phyloP scores from a whole-genome alignment of 1,140 invertebrate species.

The Brachystomella parvula region DNA sequence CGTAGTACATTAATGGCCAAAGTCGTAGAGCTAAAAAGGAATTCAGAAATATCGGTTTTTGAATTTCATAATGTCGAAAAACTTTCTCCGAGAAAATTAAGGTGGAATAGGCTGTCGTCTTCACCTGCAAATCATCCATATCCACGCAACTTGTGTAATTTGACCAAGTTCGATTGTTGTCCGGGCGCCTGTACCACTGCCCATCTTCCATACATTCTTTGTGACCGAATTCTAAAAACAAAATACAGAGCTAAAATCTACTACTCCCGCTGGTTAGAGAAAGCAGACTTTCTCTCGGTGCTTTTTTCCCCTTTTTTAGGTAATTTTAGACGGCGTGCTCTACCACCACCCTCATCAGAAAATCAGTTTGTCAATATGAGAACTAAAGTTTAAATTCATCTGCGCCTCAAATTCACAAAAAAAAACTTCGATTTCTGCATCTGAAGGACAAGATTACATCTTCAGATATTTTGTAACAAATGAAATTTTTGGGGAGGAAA shows the following conservation, averaged over 20 bases:
- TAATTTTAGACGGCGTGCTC: background rate
- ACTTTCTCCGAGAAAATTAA: background rate
- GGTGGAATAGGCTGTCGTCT: background rate
- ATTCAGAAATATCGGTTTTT: background rate
- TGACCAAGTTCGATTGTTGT: slow-evolving; percentile 45
- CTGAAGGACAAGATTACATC: background rate
- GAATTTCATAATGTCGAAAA: background rate
- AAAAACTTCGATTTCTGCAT: background rate
- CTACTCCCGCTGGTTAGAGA: no score
- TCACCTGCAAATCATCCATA: slow-evolving; percentile 46
- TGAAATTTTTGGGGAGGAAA: background rate
- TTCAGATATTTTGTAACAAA: background rate
- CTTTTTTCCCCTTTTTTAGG: background rate
- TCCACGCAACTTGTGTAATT: slow-evolving; percentile 52
- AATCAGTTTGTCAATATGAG: background rate
- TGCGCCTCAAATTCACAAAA: background rate
- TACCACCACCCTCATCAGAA: background rate
- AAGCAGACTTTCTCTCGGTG: background rate
- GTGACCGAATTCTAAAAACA: slow-evolving; percentile 18
- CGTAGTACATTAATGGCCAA: background rate
- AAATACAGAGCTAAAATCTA: background rate
- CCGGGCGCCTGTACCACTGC: slow-evolving; percentile 46
- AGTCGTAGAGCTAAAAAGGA: background rate
- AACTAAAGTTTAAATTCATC: background rate
- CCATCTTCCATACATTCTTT: slow-evolving; percentile 46